A percentile compares a stretch with the other conserved stretches of the same genome.
Evolutionary conservation across 2,113 vertebrate species (phyloP).

Genomic region (Erythrocercus mccallii): DNA sequence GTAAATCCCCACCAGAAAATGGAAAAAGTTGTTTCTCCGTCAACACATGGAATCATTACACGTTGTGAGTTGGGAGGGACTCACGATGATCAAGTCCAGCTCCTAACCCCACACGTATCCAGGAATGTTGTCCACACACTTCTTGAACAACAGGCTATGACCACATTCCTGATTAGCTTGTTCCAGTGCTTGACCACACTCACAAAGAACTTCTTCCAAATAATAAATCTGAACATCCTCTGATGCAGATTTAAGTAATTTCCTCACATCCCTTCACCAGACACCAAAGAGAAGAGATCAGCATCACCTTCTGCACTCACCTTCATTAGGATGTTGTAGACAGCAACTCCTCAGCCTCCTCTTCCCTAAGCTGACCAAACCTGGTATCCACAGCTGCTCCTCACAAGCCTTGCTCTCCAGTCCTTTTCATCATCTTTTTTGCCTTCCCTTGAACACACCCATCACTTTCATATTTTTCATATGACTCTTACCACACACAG

Average conservation of each 20-base stretch:
- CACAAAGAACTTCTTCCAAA: background rate
- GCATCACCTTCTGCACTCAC: background rate
- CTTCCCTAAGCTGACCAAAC: background rate
- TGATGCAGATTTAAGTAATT: background rate
- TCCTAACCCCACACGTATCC: background rate
- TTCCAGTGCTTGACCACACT: background rate
- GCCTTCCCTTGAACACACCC: background rate
- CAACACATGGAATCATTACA: background rate
- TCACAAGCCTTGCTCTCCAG: background rate
- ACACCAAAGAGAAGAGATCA: background rate
- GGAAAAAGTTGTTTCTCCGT: background rate
- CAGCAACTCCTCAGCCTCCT: background rate
- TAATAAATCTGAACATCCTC: background rate
- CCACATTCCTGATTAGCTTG: background rate
- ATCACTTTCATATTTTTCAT: background rate
- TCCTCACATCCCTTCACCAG: background rate
- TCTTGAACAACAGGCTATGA: background rate
- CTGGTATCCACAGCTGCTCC: background rate
- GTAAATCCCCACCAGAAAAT: background rate
- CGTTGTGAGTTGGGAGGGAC: background rate
- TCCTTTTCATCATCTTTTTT: background rate
- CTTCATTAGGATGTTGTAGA: background rate
- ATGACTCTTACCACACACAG: background rate
- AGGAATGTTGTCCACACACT: background rate
- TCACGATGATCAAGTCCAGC: fast-evolving